Conservation (phyloP, 2,113 vertebrate genomes). For the Dipodomys ordii region DNA sequence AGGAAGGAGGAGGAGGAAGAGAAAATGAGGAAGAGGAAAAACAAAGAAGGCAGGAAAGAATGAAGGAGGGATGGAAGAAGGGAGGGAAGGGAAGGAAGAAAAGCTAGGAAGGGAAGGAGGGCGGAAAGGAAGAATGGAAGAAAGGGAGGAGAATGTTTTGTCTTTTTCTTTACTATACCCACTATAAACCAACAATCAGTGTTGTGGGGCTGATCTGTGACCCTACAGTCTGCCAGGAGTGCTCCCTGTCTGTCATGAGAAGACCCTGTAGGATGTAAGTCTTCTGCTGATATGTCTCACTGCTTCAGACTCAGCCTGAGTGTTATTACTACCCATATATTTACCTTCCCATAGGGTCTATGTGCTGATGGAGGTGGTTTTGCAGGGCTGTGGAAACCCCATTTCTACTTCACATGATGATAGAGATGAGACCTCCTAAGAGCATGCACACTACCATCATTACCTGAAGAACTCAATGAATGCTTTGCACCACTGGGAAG, state of each 20-base stretch:
- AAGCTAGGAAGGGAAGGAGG: too few relatives aligned
- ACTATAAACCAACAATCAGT: not conserved
- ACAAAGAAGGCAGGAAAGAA: too few relatives aligned
- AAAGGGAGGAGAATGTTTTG: not conserved
- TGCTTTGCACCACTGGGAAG: conserved; percentile 62
- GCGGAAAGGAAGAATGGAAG: too few relatives aligned
- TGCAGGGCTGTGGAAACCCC: conserved; percentile 10
- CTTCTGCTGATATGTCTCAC: not conserved
- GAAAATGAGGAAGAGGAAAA: too few relatives aligned
- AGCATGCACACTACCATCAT: conserved; percentile 22
- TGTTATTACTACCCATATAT: not conserved
- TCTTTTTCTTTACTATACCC: conserved; percentile 3
- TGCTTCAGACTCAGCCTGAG: conserved; percentile 5
- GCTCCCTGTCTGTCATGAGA: too few relatives aligned
- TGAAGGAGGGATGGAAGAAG: too few relatives aligned
- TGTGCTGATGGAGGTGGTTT: conserved; percentile 25
- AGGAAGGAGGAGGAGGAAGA: too few relatives aligned
- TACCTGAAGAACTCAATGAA: conserved; percentile 15
- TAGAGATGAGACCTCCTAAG: too few relatives aligned
- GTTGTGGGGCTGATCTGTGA: not conserved
- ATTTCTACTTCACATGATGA: not conserved
- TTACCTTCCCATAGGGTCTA: conserved; percentile 39
- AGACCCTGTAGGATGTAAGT: not conserved
- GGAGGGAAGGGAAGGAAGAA: too few relatives aligned
- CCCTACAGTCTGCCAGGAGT: not conserved